Evolutionary conservation across 2,888 invertebrate species (phyloP).

Genomic region (Drosophila emarginata): DNA sequence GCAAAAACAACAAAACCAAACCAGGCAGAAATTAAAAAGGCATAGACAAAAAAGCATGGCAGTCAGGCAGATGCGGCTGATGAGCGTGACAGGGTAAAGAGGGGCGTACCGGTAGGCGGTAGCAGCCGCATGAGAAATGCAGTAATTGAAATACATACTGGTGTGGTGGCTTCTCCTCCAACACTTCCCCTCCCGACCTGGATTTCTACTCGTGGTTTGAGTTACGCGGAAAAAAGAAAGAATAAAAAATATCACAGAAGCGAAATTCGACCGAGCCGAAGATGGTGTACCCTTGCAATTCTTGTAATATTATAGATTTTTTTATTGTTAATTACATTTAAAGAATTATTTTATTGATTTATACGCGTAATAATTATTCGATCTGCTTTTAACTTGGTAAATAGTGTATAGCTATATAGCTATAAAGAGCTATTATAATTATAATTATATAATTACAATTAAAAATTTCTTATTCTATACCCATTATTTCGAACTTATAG

Average conservation of each 20-base stretch:
- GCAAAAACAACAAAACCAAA: constrained; percentile 42
- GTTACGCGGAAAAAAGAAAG: constrained; percentile 17
- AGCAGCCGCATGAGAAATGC: constrained; percentile 61
- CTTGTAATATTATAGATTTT: no score
- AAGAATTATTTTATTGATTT: no score
- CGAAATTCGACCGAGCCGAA: no score
- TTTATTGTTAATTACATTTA: no score
- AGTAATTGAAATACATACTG: constrained; percentile 76
- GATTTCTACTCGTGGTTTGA: constrained; percentile 47
- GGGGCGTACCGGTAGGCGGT: constrained; percentile 1
- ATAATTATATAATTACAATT: no score
- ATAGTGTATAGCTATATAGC: no score
- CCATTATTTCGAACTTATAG: no score
- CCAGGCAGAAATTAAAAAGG: constrained; percentile 66
- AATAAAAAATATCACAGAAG: neutral
- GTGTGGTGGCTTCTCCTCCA: constrained; percentile 38
- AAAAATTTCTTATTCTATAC: no score
- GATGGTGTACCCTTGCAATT: no score
- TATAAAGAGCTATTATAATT: no score
- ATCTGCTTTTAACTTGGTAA: no score
- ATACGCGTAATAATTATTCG: no score
- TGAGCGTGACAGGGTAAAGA: constrained; percentile 10
- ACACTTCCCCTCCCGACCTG: neutral
- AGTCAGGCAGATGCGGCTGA: neutral
- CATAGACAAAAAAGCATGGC: constrained; percentile 11